These are phyloP conservation scores for Catocala nupta DNA, from an alignment of 2,888 invertebrate genomes.

Conservation along the genomic window DNA sequence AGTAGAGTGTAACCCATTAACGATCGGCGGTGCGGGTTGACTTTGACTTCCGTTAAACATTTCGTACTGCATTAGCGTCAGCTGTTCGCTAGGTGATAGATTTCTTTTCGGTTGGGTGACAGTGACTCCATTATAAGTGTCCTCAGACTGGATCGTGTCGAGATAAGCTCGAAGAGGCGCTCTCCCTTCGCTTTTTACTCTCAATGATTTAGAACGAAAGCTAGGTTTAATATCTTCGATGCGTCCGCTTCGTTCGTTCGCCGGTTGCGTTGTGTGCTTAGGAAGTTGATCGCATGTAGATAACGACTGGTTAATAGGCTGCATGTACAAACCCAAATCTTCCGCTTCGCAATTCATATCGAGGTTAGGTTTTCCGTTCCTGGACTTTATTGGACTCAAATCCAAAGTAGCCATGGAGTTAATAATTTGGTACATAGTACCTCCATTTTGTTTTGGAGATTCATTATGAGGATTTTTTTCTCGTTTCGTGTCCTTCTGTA, in stretches of 20 bases:
- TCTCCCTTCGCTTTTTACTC: constrained; percentile 85
- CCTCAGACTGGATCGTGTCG: constrained; percentile 68
- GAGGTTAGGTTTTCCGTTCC: constrained; percentile 71
- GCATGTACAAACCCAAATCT: constrained; percentile 83
- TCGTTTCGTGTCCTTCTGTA: constrained; percentile 73
- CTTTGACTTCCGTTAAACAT: constrained; percentile 76
- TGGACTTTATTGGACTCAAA: constrained; percentile 75
- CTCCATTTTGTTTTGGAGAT: constrained; percentile 58
- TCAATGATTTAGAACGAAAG: constrained; percentile 85
- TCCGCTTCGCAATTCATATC: constrained; percentile 77
- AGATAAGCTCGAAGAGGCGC: constrained; percentile 79
- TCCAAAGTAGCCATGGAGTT: constrained; percentile 84
- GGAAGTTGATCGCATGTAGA: constrained; percentile 82
- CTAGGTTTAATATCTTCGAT: constrained; percentile 78
- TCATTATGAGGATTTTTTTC: constrained; percentile 60
- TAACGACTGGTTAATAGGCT: constrained; percentile 79
- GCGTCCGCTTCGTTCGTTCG: constrained; percentile 78
- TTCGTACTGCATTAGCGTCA: constrained; percentile 83
- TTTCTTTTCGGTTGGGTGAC: constrained; percentile 86
- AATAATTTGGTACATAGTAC: constrained; percentile 80
- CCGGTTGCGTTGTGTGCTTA: constrained; percentile 75
- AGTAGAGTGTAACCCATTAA: constrained; percentile 73
- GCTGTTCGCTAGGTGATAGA: constrained; percentile 83
- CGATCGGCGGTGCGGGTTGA: constrained; percentile 61
- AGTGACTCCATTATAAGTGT: constrained; percentile 77